Evolutionary conservation across 2,113 vertebrate genomes (phyloP).

Genomic region (Plecturocebus donacophilus): DNA sequence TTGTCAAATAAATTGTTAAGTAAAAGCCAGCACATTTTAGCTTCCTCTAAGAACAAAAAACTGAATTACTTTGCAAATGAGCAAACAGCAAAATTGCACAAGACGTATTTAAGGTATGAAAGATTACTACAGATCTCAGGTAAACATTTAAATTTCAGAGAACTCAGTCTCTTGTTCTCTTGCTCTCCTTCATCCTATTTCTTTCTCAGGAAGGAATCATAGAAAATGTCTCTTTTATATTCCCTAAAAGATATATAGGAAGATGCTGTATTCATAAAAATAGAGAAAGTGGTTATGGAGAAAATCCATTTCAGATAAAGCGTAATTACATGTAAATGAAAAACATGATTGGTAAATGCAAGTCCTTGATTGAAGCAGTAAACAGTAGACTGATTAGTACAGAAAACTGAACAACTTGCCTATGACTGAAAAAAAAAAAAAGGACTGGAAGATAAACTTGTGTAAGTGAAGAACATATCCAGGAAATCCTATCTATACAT

Average conservation of each 20-base stretch:
- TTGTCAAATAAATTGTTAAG: not conserved
- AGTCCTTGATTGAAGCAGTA: slow-evolving; percentile 71
- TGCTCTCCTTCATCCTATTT: not conserved
- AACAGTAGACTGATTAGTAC: slow-evolving; percentile 72
- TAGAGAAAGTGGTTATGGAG: slow-evolving; percentile 53
- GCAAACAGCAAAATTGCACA: not conserved
- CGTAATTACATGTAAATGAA: slow-evolving; percentile 73
- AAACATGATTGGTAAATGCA: slow-evolving; percentile 69
- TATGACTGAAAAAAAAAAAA: not conserved
- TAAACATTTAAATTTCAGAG: not conserved
- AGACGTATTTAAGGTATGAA: not conserved
- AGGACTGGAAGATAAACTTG: not conserved
- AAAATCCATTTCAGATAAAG: slow-evolving; percentile 67
- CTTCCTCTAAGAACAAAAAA: not conserved
- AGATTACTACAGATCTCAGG: not conserved
- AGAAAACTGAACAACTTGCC: slow-evolving; percentile 36
- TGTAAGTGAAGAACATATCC: not conserved
- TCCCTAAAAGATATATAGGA: slow-evolving; percentile 49
- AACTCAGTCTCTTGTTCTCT: not conserved
- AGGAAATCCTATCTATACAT: not conserved
- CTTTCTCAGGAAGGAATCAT: not conserved
- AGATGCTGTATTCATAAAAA: slow-evolving; percentile 60
- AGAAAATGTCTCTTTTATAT: slow-evolving; percentile 35
- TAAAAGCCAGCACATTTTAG: not conserved
- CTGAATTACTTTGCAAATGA: not conserved